These are phyloP conservation scores for Hybos culiciformis DNA, from an alignment of 2,888 invertebrate genomes.

Conservation along the genomic window DNA sequence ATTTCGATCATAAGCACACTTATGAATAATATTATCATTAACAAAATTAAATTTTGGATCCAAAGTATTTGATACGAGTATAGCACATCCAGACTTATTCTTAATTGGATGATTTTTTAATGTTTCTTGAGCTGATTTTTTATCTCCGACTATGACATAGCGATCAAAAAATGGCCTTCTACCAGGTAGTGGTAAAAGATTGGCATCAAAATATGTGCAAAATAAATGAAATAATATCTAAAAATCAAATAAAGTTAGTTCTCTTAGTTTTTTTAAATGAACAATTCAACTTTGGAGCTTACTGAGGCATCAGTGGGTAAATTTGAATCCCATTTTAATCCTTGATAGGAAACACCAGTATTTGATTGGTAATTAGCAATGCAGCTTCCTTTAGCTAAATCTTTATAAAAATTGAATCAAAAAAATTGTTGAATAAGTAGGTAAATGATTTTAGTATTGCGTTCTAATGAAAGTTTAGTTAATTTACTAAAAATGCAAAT, in stretches of 20 bases:
- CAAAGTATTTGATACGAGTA: slow-evolving; percentile 28
- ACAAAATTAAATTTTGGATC: slow-evolving; percentile 36
- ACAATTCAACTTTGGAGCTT: slow-evolving; percentile 17
- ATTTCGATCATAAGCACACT: slow-evolving; percentile 66
- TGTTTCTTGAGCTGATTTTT: slow-evolving; percentile 31
- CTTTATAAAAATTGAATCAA: slow-evolving; percentile 26
- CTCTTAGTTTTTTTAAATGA: slow-evolving; percentile 2
- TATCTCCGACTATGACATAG: slow-evolving; percentile 35
- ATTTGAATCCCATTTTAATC: slow-evolving; percentile 66
- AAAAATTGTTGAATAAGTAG: not conserved
- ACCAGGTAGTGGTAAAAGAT: slow-evolving; percentile 53
- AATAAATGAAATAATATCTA: slow-evolving; percentile 74
- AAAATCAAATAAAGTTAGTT: slow-evolving; percentile 17
- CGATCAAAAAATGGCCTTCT: slow-evolving; percentile 45
- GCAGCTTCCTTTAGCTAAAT: slow-evolving; percentile 69
- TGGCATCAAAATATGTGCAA: slow-evolving; percentile 74
- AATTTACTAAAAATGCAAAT: no score
- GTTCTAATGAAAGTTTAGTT: no score
- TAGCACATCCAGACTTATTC: slow-evolving; percentile 34
- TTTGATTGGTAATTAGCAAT: slow-evolving; percentile 84
- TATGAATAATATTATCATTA: slow-evolving; percentile 48
- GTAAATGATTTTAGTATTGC: no score
- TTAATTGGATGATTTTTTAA: slow-evolving; percentile 29
- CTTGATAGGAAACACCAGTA: slow-evolving; percentile 57
- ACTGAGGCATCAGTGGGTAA: slow-evolving; percentile 80